Conservation (phyloP, 2,113 vertebrate genomes). For the Atractosteus spatula region DNA sequence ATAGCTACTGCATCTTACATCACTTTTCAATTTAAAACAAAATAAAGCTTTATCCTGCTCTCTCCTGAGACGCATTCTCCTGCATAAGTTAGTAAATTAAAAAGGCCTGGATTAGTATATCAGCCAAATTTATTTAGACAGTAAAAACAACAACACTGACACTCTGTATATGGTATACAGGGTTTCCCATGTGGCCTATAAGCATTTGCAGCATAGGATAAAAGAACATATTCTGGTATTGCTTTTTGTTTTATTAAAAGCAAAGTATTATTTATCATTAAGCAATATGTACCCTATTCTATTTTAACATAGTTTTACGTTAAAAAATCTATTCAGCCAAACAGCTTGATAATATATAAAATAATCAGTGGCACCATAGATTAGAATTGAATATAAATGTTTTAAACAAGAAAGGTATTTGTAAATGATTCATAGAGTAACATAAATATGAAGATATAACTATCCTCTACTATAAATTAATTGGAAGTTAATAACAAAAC, state of each 20-base stretch:
- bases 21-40: background rate
- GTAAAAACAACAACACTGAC: background rate
- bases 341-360: no score
- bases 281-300: no score
- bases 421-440: no score
- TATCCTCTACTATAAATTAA: no score
- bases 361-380: no score
- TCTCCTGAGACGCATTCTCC: background rate
- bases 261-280: background rate
- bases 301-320: no score
- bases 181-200: conserved; percentile 2
- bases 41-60: background rate
- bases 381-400: no score
- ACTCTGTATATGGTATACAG: background rate
- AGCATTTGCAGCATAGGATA: conserved; percentile 11
- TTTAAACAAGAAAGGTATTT: no score
- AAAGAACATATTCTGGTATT: background rate
- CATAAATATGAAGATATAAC: no score
- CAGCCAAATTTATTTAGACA: conserved; percentile 5
- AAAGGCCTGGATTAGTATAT: conserved; percentile 5
- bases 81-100: conserved; percentile 8
- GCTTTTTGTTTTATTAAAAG: conserved; percentile 11
- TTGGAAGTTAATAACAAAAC: no score
- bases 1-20: background rate
- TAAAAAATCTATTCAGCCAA: no score